Conservation (phyloP, 2,113 vertebrate genomes). For the Megaleporinus macrocephalus region DNA sequence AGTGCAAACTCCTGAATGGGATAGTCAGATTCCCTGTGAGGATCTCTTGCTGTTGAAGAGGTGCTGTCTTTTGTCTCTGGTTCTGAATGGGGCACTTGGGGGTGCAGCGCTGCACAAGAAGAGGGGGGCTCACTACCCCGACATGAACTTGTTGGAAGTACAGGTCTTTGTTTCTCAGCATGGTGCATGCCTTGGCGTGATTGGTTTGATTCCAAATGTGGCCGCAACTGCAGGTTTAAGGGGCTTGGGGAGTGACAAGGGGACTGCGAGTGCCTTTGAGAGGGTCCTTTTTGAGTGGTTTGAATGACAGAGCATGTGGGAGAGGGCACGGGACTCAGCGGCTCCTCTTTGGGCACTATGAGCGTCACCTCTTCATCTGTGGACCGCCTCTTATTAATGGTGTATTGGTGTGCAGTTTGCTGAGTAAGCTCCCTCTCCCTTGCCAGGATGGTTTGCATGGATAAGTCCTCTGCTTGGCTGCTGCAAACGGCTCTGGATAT, state of each 20-base stretch:
- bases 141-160: constrained; percentile 67
- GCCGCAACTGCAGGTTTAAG: constrained; percentile 69
- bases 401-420: constrained; percentile 58
- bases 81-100: constrained; percentile 69
- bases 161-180: constrained; percentile 68
- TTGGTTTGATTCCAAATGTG: constrained; percentile 61
- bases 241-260: constrained; percentile 72
- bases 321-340: constrained; percentile 73
- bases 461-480: constrained; percentile 76
- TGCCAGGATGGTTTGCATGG: constrained; percentile 75
- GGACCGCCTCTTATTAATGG: constrained; percentile 54
- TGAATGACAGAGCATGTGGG: constrained; percentile 72
- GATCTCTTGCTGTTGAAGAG: constrained; percentile 65
- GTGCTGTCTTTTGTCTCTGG: constrained; percentile 60
- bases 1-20: constrained; percentile 83
- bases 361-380: constrained; percentile 59
- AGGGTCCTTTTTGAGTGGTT: constrained; percentile 73
- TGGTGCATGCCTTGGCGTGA: constrained; percentile 59
- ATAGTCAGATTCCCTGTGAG: constrained; percentile 70
- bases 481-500: constrained; percentile 71
- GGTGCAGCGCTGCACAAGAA: constrained; percentile 71
- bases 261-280: constrained; percentile 78
- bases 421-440: constrained; percentile 63
- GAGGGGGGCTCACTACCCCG: constrained; percentile 70
- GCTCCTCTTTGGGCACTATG: constrained; percentile 79